Evolutionary conservation across 2,888 invertebrate genomes (phyloP).

Genomic region (Diogma glabrata): DNA sequence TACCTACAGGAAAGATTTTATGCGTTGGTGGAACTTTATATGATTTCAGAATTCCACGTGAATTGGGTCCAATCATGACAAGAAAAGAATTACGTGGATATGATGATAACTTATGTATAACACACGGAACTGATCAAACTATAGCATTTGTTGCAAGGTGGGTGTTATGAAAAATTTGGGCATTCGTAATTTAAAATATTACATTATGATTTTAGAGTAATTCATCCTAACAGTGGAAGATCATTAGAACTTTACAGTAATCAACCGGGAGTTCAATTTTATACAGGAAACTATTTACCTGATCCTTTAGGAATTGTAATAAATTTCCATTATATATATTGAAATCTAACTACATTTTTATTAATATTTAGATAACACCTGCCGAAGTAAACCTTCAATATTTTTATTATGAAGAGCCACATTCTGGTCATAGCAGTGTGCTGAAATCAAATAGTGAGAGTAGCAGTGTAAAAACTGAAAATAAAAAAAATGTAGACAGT

Average conservation of each 20-base stretch:
- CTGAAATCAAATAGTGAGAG: too few species aligned
- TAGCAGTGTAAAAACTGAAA: too few species aligned
- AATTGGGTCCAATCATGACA: conserved; percentile 53
- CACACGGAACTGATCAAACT: conserved; percentile 43
- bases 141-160: conserved; percentile 51
- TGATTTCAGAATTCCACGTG: conserved; percentile 57
- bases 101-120: conserved; percentile 73
- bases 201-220: conserved; percentile 38
- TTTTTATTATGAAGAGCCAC: conserved; percentile 3
- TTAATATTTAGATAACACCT: background rate
- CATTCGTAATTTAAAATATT: background rate
- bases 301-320: conserved; percentile 30
- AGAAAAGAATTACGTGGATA: conserved; percentile 60
- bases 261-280: conserved; percentile 85
- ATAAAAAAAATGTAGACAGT: too few species aligned
- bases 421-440: background rate
- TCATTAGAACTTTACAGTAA: conserved; percentile 70
- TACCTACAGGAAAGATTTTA: conserved; percentile 51
- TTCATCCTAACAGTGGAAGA: conserved; percentile 58
- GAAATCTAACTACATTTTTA: background rate
- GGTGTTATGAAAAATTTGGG: conserved; percentile 8
- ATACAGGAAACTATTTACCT: conserved; percentile 68
- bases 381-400: background rate
- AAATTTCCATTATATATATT: background rate
- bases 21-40: conserved; percentile 55